Evolutionary conservation across 1,140 invertebrate species (phyloP), one percentile per base, ranked within the genome.

Genomic region (Camponotus floridanus): DNA sequence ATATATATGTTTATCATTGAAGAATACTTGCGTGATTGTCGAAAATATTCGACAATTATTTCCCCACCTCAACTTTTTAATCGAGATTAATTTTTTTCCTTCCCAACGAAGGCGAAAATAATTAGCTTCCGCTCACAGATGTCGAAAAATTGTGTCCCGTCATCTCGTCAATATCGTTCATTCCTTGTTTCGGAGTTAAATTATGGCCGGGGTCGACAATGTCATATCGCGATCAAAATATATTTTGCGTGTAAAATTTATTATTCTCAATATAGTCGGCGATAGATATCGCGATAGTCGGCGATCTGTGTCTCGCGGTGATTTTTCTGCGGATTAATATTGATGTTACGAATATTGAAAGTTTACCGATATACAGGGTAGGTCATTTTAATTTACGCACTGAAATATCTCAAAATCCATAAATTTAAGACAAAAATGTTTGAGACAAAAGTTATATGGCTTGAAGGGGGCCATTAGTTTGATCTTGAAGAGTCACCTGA

Each of bases 111-210:
- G 57, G 42, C 57, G 42, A 64, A 73, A 90, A 87, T 87, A 90
- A 88, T 88, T 90, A 85, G 78, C 71, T 59, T 62, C 59, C 65
- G 81, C 64, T 70, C 62, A 62, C 83, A 90, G 89, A 91, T 89
- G 89, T 91, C 45, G 76, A 81, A 89, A 87, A 51, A 18, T 51
- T 3, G 13, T 51, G 2, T 18, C 62, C 45, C 55, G 68, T 74
- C 81, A 74, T 51, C 70, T 68, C 45, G 87, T 90, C 90, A 78
- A 76, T 84, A 73, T 64, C 64, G 81, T 80, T 76, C 42, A 70
- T 88, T 88, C 88, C 67, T 64, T 31, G 39, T 39, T 26, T 26
- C 26, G 26, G 26, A 26, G 78, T 88, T 42, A 90, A 91, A 86
- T 90, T 81, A 85, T 61, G 85, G 42, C 59, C 67, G 33, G 21